Percentiles rank a stretch among this genome's conserved stretches.
These are phyloP conservation scores for Meda fulgida DNA, from an alignment of 2,797 vertebrate species.

Conservation along the genomic window DNA sequence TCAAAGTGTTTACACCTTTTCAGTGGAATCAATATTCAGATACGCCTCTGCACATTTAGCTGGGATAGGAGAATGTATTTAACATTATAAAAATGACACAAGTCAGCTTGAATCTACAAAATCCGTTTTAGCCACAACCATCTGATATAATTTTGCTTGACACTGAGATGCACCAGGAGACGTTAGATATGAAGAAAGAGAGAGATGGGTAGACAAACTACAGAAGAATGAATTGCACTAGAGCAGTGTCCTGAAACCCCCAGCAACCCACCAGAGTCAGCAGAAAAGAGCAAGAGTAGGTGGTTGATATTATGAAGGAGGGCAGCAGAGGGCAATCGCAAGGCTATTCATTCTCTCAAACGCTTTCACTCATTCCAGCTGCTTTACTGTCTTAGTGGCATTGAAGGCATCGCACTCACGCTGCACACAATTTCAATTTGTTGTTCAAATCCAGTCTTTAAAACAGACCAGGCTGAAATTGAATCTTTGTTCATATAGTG, in stretches of 20 bases:
- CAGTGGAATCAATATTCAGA: neutral
- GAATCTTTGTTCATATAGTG: neutral
- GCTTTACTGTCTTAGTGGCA: neutral
- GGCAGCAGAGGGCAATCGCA: slow-evolving; percentile 43
- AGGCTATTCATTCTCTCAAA: slow-evolving; percentile 27
- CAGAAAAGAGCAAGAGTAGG: slow-evolving; percentile 37
- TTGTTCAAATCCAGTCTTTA: neutral
- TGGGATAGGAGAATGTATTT: neutral
- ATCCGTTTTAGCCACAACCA: neutral
- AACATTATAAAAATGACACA: neutral
- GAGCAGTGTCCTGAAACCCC: slow-evolving; percentile 24
- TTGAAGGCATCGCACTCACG: neutral
- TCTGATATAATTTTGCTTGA: neutral
- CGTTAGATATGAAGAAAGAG: neutral
- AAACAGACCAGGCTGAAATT: neutral
- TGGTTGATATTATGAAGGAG: slow-evolving; percentile 38
- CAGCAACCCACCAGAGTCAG: slow-evolving; percentile 39
- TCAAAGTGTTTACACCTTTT: neutral
- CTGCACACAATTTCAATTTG: neutral
- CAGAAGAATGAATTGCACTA: neutral
- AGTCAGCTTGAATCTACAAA: neutral
- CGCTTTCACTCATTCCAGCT: neutral
- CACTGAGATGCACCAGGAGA: neutral
- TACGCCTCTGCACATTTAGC: neutral
- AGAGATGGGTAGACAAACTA: neutral